Base-by-base conservation (phyloP, 2,888 invertebrate genomes). In the Acanthoscelides obtectus region DNA sequence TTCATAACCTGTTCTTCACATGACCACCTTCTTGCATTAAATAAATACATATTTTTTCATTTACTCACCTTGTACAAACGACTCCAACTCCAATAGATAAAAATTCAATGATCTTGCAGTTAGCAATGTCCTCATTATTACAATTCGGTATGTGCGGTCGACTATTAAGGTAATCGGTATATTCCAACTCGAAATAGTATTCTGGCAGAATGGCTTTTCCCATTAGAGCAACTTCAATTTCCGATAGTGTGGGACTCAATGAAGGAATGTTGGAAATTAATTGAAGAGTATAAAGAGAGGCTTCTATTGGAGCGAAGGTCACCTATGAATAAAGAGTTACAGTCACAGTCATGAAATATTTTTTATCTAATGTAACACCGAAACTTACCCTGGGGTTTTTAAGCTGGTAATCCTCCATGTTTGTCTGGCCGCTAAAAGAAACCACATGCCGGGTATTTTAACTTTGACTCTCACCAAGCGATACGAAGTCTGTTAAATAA, bases 131-230 rank as follows among this genome's bases (percentile, higher is more conserved):
- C 1, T 69, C 45, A 22, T 67, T 73, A 8, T 68, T n/a, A 64
- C 71, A 75, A 12, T 83, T 83, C 2, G 86, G n/a, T 5, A 19
- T 86, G 69, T 88, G 86, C 74, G 86, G 83, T 22, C 86, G 85
- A n/a, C 86, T 86, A 1, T 84, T 84, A 68, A 92, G 80, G 81
- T 92, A 91, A 83, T 91, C 90, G 69, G 89, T 91, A 20, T 74
- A 69, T 69, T 90, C 89, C 67, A 92, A 85, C 75, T 92, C 91
- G 78, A 93, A 90, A 81, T 93, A 92, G 78, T 90, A 92, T 78
- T 90, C 90, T 0, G 93, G 92, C 74, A 92, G 86, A 69, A 91
- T 79, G 74, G 92, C 90, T 77, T 88, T 88, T 0, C 88, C 93
- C 66, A 82, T 84, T 65, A 92, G 82, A 64, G 76, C 64, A n/a